Evolutionary conservation across 2,888 invertebrate species (phyloP), one percentile per base, ranked within the genome.

Genomic region (Agriotes lineatus): DNA sequence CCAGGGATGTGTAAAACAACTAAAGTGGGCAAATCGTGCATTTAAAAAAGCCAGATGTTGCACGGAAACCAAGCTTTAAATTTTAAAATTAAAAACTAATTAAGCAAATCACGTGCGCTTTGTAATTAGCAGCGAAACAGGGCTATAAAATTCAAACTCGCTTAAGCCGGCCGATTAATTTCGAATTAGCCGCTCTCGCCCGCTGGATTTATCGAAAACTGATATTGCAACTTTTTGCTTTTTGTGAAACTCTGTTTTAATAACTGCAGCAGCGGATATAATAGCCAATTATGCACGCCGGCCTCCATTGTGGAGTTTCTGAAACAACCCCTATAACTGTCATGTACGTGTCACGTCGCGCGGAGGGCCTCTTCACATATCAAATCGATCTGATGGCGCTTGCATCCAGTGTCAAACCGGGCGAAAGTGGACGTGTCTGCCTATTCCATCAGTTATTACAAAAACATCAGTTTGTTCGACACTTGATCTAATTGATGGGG

Each of bases 301-400:
- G 19, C 52, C 20, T 9, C 16, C 25, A 54, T 64, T 64, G 64
- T 64, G 22, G 7, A 30, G 30, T 50, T 48, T 65, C 37, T 30
- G 52, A 60, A 57, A 65, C 60, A 56, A 42, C 69, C 65, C 65
- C 60, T 59, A 68, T 63, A 61, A 37, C 64, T 52, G 69, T 65
- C 69, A 65, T 57, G 69, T 65, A 48, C 65, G 42, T 63, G 70
- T 63, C 66, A 66, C 54, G 39, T 58, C 59, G 22, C 33, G 35
- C 52, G 14, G 62, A 59, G 70, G 45, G 59, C 33, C 67, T 54
- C 70, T 70, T 67, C 61, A 67, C 58, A 67, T 66, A 67, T 70
- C 45, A 45, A 67, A 70, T 63, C 56, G 70, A 67, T 70, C 33
- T 22, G 61, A 67, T 67, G 58, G 57, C 63, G 45, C 50, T 59